phyloP scores from a whole-genome alignment of 2,888 invertebrate genomes.

The Flexamia atlantica region DNA sequence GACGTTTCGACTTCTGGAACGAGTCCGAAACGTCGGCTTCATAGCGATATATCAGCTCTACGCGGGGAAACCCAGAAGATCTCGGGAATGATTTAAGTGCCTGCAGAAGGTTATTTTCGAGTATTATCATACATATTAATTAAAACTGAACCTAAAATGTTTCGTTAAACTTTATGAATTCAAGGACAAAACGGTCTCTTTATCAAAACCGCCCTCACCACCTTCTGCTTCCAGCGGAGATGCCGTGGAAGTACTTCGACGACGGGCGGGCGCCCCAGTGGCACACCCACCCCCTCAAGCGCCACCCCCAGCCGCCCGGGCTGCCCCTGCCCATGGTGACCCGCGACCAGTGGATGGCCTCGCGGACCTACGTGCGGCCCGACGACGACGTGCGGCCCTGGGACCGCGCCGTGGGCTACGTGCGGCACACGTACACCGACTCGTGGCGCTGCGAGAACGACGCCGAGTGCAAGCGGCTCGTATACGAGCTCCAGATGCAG shows the following conservation, averaged over 20 bases:
- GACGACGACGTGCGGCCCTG: slow-evolving; percentile 3
- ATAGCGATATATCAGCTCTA: too few species aligned
- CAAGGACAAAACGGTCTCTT: too few species aligned
- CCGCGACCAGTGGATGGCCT: slow-evolving; percentile 31
- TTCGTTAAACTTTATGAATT: too few species aligned
- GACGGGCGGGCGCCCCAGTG: slow-evolving; percentile 19
- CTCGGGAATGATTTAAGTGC: too few species aligned
- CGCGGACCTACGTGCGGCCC: not conserved
- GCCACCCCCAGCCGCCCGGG: not conserved
- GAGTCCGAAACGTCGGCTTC: too few species aligned
- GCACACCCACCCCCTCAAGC: slow-evolving; percentile 24
- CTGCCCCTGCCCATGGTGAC: not conserved
- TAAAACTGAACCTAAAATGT: too few species aligned
- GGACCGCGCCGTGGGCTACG: not conserved
- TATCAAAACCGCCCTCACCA: too few species aligned
- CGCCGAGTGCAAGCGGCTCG: slow-evolving; percentile 12
- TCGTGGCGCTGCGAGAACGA: slow-evolving; percentile 25
- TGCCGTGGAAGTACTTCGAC: slow-evolving; percentile 27
- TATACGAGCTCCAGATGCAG: slow-evolving; percentile 26
- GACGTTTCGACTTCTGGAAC: too few species aligned
- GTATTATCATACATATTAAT: too few species aligned
- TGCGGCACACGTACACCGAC: slow-evolving; percentile 13
- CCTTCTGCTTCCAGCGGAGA: not conserved
- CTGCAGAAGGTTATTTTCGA: too few species aligned
- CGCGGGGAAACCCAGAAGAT: too few species aligned